Base-by-base conservation (phyloP, 2,888 invertebrate genomes). In the Melanchra persicariae region DNA sequence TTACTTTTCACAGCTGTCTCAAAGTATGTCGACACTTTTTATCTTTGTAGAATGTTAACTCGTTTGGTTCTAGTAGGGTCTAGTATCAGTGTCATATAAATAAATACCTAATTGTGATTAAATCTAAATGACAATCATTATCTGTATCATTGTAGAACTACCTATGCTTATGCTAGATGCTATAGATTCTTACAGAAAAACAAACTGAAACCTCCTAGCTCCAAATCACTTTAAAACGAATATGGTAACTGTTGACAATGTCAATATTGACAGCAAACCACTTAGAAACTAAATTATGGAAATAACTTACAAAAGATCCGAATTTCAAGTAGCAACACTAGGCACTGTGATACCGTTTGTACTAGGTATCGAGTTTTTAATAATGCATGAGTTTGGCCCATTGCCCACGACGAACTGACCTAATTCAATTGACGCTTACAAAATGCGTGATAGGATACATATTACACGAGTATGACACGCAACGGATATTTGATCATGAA, bases 361-460 rank as follows among this genome's bases (percentile, higher is more conserved):
- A 73, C 55, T 59, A 62, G 64, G 64, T 59, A 73, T 68, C 40
- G 62, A 43, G 65, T 59, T 78, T 68, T 82, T 64, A 79, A 82
- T 82, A 82, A 79, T 79, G 64, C 65, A 79, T 82, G 67, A 82
- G 62, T 58, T 73, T 82, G 79, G 78, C 65, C 82, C 64, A 73
- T 65, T 79, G 79, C 79, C 79, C 68, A 63, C 58, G 54, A 15
- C 24, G 40, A 24, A 59, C 73, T 82, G 79, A 78, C 82, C 79
- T 68, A 82, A 79, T 82, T 79, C 74, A 79, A 82, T 82, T 78
- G 79, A 82, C 67, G 74, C 67, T 64, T 78, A 67, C 72, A 81
- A 81, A 79, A 77, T 72, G 82, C 72, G 63, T 77, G 66, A 72
- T 81, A 71, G 54, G 60, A 72, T 81, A 79, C 82, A 79, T 66